These are phyloP conservation scores for Megamerina dolium DNA, from an alignment of 2,888 invertebrate species.

Conservation along the genomic window DNA sequence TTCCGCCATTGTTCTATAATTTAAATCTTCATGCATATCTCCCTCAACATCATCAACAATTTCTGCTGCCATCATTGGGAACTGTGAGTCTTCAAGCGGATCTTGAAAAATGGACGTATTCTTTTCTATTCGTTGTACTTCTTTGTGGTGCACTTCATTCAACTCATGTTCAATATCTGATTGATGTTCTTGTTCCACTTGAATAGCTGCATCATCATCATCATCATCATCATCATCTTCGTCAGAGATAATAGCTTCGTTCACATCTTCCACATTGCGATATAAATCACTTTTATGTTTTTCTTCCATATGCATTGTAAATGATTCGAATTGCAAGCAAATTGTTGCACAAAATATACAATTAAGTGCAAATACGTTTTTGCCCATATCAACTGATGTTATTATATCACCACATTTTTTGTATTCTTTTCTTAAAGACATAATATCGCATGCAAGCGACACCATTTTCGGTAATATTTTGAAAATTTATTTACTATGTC, in stretches of 20 bases:
- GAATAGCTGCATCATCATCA: slow-evolving; percentile 16
- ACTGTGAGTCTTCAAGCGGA: slow-evolving; percentile 10
- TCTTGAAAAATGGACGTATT: too few species aligned
- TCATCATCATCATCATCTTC: slow-evolving; percentile 1
- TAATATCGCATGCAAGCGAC: background rate
- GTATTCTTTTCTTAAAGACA: background rate
- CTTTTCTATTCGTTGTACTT: too few species aligned
- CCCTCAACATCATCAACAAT: slow-evolving; percentile 1
- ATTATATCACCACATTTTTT: slow-evolving; percentile 22
- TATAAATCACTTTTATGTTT: slow-evolving; percentile 18
- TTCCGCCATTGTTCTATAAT: background rate
- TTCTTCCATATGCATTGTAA: slow-evolving; percentile 20
- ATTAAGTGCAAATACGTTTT: slow-evolving; percentile 18
- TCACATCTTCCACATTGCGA: too few species aligned
- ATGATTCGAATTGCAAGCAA: slow-evolving; percentile 20
- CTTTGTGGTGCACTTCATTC: too few species aligned
- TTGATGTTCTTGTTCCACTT: slow-evolving; percentile 5
- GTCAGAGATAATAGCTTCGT: too few species aligned
- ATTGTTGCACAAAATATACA: slow-evolving; percentile 22
- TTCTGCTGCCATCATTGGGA: background rate
- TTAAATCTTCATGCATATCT: slow-evolving; percentile 8
- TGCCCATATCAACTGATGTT: slow-evolving; percentile 16
- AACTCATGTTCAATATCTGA: too few species aligned
- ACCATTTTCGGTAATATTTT: too few species aligned
- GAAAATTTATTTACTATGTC: too few species aligned